A percentile compares a stretch with the other conserved stretches of the same genome.
phyloP scores from a whole-genome alignment of 2,113 vertebrate genomes.

The Lycaon pictus region DNA sequence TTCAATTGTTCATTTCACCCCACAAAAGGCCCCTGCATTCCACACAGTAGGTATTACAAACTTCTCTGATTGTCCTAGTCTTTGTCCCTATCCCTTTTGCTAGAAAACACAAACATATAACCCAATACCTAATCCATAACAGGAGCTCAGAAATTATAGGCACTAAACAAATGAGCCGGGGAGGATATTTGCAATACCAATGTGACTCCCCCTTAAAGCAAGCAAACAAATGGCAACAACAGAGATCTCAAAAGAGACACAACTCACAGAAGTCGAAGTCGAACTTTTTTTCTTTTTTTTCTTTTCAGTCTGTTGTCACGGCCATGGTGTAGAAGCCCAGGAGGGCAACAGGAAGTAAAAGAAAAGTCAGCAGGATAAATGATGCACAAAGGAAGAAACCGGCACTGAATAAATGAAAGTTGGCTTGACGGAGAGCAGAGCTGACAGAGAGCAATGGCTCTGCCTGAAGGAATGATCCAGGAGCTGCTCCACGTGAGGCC shows the following conservation, averaged over 20 bases:
- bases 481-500: background rate
- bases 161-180: background rate
- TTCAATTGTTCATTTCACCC: background rate
- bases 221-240: background rate
- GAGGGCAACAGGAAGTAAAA: background rate
- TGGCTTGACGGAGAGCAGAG: background rate
- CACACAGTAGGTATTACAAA: no score
- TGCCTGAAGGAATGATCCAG: background rate
- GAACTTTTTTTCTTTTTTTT: background rate
- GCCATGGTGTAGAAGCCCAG: background rate
- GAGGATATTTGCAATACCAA: background rate
- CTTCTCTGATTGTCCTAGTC: background rate
- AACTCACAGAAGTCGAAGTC: background rate
- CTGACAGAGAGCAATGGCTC: background rate
- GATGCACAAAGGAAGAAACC: background rate
- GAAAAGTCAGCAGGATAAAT: conserved; percentile 51
- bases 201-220: background rate
- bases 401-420: background rate
- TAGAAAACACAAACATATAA: background rate
- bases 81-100: background rate
- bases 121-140: background rate
- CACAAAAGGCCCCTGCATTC: background rate
- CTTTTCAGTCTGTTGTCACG: background rate
- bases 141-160: background rate
- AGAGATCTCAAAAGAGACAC: background rate